A percentile compares a stretch with the other conserved stretches of the same genome.
phyloP scores from a whole-genome alignment of 2,888 invertebrate genomes.

The Cerceris rybyensis region DNA sequence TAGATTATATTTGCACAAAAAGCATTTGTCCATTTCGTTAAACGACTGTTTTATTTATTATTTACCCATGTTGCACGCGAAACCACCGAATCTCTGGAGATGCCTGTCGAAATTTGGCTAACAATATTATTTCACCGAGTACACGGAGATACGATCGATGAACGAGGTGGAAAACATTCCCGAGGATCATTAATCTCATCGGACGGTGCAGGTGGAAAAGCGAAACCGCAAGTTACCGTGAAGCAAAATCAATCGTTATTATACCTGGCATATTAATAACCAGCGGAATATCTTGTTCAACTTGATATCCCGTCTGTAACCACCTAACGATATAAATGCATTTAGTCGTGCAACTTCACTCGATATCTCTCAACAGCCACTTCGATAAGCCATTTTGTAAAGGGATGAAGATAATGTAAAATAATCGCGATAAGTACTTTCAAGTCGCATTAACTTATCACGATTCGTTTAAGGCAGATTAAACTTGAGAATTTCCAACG shows the following conservation, averaged over 20 bases:
- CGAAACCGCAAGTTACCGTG: conserved; percentile 12
- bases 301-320: conserved; percentile 13
- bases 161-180: conserved; percentile 6
- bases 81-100: background rate
- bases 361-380: too few relatives aligned
- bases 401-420: too few relatives aligned
- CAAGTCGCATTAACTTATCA: too few relatives aligned
- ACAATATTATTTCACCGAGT: background rate
- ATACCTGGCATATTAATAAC: conserved; percentile 28
- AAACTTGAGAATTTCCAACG: too few relatives aligned
- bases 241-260: conserved; percentile 41
- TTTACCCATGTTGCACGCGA: background rate
- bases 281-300: background rate
- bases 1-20: too few relatives aligned
- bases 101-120: background rate
- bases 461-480: too few relatives aligned
- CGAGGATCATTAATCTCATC: conserved; percentile 3
- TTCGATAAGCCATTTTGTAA: too few relatives aligned
- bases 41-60: background rate
- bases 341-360: too few relatives aligned
- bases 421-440: too few relatives aligned
- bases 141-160: background rate
- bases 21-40: too few relatives aligned
- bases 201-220: background rate
- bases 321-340: background rate